Evolutionary conservation across 2,888 invertebrate species (phyloP), one percentile per base, ranked within the genome.

Genomic region (Morpho achilles): DNA sequence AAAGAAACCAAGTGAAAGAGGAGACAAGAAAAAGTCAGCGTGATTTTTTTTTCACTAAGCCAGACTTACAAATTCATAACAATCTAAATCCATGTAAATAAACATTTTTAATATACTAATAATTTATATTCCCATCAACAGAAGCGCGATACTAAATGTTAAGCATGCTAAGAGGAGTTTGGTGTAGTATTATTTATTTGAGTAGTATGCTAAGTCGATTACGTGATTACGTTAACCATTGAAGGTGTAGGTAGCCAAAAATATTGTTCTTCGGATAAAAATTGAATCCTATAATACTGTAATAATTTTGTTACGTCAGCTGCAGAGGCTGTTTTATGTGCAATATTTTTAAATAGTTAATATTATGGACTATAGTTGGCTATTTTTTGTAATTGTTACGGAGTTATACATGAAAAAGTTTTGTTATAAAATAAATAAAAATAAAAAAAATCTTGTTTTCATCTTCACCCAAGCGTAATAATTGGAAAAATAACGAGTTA

Each of bases 271-370:
- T 32, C 5, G 32, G 32, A 32, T 16, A 16, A 32, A 5, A 5
- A 5, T 32, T 32, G 32, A 43, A 50, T 48, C 47, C 46, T 22
- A 60, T 41, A 32, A 42, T 46, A 53, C 40, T 59, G 60, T 59
- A 58, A 55, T 55, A 58, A 57, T 50, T 41, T 56, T 57, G 42
- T 56, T 51, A 49, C 58, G 56, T 59, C 60, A 61, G 58, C 59
- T 60, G 48, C 62, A 61, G 59, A 67, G 73, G 74, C 74, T 76
- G 73, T 72, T 69, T 72, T 60, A 71, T 70, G 83, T 84, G 83
- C 83, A 84, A 84, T 84, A 84, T 77, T 73, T 75, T 74, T 59
- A 59, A 22, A n/a, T 46, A 53, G 46, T 53, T 53, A 47, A 7
- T 9, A 23, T 8, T 9, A 23, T 8, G 42, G 0, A 0, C 43